A percentile compares a stretch with the other conserved stretches of the same genome.
Evolutionary conservation across 2,888 invertebrate genomes (phyloP).

Genomic region (Apocheima hispidaria): DNA sequence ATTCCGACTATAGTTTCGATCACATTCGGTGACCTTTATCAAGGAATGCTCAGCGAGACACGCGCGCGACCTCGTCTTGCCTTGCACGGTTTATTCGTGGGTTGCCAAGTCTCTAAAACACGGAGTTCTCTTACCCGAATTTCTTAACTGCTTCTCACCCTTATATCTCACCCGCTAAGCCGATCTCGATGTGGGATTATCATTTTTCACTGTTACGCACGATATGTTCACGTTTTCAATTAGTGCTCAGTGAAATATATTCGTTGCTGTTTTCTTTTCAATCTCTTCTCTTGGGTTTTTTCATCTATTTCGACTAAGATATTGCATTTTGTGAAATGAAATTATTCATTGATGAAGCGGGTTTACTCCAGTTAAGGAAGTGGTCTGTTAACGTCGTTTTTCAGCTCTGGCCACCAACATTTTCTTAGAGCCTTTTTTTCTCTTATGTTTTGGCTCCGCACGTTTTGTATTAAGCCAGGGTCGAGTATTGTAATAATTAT

Average conservation of each 20-base stretch:
- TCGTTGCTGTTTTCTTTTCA: constrained; percentile 26
- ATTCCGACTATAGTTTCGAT: no score
- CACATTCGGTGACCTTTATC: no score
- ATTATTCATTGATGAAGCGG: neutral
- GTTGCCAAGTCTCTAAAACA: neutral
- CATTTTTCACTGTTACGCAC: constrained; percentile 52
- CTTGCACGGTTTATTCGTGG: no score
- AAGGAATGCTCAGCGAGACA: no score
- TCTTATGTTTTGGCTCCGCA: no score
- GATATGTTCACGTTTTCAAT: constrained; percentile 51
- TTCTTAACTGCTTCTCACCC: constrained; percentile 28
- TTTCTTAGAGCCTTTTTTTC: no score
- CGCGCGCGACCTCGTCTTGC: no score
- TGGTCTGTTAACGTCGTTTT: no score
- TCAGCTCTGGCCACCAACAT: no score
- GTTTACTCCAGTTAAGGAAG: neutral
- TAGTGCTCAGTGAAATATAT: constrained; percentile 54
- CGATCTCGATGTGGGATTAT: constrained; percentile 46
- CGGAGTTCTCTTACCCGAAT: neutral
- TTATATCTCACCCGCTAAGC: constrained; percentile 34
- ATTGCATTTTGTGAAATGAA: constrained; percentile 20
- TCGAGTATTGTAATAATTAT: no score
- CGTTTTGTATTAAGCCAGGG: no score
- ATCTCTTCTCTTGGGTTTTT: constrained; percentile 26
- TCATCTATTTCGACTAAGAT: constrained; percentile 24